Conservation (phyloP, 1,140 invertebrate genomes). For the Zeugodacus cucurbitae region DNA sequence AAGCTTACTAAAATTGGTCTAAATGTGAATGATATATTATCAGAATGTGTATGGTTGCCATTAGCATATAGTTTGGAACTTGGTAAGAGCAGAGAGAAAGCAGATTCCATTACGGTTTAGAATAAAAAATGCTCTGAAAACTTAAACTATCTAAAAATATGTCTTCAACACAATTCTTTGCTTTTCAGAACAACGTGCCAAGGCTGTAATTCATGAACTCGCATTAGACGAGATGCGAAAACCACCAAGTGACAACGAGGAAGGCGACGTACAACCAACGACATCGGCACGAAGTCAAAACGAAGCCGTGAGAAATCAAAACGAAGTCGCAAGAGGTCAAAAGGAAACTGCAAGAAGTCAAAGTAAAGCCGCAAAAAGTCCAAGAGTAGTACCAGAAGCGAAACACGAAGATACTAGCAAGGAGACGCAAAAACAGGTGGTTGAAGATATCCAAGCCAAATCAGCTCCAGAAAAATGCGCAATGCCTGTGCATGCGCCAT, state of each 20-base stretch:
- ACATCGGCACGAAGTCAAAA: neutral
- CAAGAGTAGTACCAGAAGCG: neutral
- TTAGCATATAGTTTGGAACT: neutral
- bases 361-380: neutral
- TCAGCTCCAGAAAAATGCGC: neutral
- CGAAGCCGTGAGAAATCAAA: too few species aligned
- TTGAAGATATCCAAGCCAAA: neutral
- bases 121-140: too few species aligned
- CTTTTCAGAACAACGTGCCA: neutral
- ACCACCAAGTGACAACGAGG: neutral
- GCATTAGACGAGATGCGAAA: neutral
- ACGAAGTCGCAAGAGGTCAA: too few species aligned
- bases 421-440: neutral
- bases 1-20: conserved; percentile 79
- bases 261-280: neutral
- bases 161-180: too few species aligned
- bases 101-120: too few species aligned
- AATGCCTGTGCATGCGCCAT: neutral
- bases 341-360: neutral
- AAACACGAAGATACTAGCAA: neutral
- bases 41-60: conserved; percentile 89
- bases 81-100: neutral
- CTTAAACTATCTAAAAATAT: too few species aligned
- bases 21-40: conserved; percentile 90
- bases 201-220: neutral